Evolutionary conservation across 2,113 vertebrate species (phyloP).

Genomic region (Pipa parva): DNA sequence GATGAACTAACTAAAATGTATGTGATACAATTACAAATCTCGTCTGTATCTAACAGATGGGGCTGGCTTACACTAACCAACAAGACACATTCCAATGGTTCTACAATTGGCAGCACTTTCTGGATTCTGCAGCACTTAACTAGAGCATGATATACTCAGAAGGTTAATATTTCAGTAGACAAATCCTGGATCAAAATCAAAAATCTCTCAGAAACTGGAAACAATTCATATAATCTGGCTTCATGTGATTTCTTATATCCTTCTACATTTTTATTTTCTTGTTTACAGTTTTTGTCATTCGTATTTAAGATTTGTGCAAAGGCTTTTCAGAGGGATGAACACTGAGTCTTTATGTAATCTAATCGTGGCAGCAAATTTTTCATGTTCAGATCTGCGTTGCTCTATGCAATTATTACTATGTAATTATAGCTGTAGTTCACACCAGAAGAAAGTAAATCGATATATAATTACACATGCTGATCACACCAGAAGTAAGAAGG

Average conservation of each 20-base stretch:
- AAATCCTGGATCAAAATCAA: not conserved
- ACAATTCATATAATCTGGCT: not conserved
- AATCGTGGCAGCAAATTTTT: not conserved
- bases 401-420: slow-evolving; percentile 21
- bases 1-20: slow-evolving; percentile 25
- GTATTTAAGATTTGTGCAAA: not conserved
- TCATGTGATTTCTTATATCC: not conserved
- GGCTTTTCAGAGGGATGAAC: not conserved
- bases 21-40: slow-evolving; percentile 23
- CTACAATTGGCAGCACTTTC: slow-evolving; percentile 20
- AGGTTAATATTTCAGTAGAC: slow-evolving; percentile 27
- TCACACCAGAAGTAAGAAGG: not conserved
- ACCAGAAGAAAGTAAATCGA: slow-evolving; percentile 23
- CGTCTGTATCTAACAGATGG: slow-evolving; percentile 35
- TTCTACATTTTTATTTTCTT: not conserved
- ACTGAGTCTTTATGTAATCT: slow-evolving; percentile 12
- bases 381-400: slow-evolving; percentile 15
- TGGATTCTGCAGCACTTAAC: slow-evolving; percentile 15
- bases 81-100: slow-evolving; percentile 18
- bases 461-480: slow-evolving; percentile 26
- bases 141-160: slow-evolving; percentile 16
- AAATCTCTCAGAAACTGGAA: not conserved
- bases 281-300: not conserved
- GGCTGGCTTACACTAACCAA: slow-evolving; percentile 3
- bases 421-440: slow-evolving; percentile 29